Conservation (phyloP, 2,113 vertebrate species). For the Corythornis vintsioides region DNA sequence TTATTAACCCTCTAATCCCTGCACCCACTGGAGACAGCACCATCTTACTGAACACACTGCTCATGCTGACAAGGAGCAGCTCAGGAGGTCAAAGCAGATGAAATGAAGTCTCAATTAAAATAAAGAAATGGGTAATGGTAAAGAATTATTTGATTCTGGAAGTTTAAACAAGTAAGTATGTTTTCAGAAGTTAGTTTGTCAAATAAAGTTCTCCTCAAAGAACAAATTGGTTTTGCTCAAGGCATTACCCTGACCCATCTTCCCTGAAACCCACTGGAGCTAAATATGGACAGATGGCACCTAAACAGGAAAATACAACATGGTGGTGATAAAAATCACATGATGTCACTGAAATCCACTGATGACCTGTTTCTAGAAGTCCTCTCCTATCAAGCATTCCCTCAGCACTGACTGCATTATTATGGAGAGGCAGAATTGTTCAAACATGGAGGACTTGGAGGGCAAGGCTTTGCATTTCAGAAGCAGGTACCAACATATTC, state of each 20-base stretch:
- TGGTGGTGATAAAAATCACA: neutral
- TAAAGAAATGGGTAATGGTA: neutral
- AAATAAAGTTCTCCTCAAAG: neutral
- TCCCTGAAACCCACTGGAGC: neutral
- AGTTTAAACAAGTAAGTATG: neutral
- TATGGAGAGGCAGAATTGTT: neutral
- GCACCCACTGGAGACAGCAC: neutral
- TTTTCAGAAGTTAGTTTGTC: neutral
- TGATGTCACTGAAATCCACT: neutral
- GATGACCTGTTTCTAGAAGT: neutral
- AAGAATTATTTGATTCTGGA: neutral
- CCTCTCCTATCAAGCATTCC: neutral
- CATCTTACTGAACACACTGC: neutral
- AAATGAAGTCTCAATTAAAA: neutral
- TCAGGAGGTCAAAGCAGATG: neutral
- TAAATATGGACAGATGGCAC: neutral
- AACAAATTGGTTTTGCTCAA: neutral
- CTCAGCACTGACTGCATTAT: neutral
- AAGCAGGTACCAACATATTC: neutral
- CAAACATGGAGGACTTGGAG: neutral
- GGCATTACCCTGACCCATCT: neutral
- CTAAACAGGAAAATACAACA: neutral
- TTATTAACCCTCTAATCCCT: constrained; percentile 1
- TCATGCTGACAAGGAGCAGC: neutral
- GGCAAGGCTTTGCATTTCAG: neutral